Percentiles rank a stretch among this genome's conserved stretches.
These are phyloP conservation scores for Dendrophyllia cribrosa DNA, from an alignment of 64 coral and sea anemone species.

Conservation along the genomic window DNA sequence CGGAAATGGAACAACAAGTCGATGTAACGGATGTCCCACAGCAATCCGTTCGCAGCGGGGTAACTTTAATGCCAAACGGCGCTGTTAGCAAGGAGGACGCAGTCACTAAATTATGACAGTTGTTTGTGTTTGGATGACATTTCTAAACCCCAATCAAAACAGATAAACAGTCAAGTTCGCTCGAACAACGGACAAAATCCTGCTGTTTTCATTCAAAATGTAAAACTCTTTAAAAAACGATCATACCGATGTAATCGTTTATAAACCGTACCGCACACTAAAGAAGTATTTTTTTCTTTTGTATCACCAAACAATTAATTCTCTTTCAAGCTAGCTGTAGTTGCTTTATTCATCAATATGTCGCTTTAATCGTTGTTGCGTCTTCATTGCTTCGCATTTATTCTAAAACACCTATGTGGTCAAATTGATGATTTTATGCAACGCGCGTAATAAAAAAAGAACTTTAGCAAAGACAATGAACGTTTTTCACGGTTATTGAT, in stretches of 20 bases:
- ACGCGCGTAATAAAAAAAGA: too few relatives aligned
- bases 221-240: background rate
- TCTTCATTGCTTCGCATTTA: too few relatives aligned
- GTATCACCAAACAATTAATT: background rate
- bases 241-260: background rate
- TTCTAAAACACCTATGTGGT: too few relatives aligned
- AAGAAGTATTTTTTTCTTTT: background rate
- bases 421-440: too few relatives aligned
- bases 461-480: too few relatives aligned
- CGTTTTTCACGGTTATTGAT: background rate
- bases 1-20: background rate
- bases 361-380: background rate
- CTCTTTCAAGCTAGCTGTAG: background rate
- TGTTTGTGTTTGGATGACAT: background rate
- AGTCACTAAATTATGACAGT: background rate
- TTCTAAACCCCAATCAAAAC: background rate
- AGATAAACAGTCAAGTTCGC: background rate
- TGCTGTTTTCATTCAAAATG: background rate
- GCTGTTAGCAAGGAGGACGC: background rate
- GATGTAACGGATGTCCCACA: background rate
- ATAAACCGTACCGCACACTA: background rate
- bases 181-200: background rate
- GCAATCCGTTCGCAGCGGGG: background rate
- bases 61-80: conserved; percentile 13
- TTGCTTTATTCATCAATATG: background rate